Evolutionary conservation across 2,888 invertebrate species (phyloP).

Genomic region (Nephrotoma guestfalica): DNA sequence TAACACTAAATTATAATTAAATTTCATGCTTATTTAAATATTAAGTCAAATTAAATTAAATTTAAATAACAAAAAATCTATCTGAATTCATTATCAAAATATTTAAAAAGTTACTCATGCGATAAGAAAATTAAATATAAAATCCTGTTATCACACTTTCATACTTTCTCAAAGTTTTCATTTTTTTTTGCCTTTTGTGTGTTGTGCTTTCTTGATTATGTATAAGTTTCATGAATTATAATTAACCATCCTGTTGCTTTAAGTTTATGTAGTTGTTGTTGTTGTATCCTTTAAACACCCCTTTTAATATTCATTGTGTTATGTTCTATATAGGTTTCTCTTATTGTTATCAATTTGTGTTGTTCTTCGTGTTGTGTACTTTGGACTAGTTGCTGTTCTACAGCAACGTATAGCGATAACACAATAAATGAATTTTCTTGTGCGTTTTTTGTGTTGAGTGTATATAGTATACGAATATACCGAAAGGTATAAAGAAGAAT

Average conservation of each 20-base stretch:
- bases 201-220: not conserved
- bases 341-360: not conserved
- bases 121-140: not conserved
- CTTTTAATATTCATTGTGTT: not conserved
- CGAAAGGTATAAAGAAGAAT: not conserved
- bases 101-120: not conserved
- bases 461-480: no score
- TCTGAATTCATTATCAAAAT: not conserved
- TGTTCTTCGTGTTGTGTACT: not conserved
- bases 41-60: not conserved
- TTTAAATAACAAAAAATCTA: not conserved
- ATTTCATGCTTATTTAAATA: not conserved
- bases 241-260: not conserved
- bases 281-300: not conserved
- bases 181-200: not conserved
- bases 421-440: not conserved
- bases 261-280: not conserved
- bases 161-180: not conserved
- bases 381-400: not conserved
- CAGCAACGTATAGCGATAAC: not conserved
- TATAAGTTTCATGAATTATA: not conserved
- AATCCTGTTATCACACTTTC: not conserved
- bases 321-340: not conserved
- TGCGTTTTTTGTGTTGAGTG: not conserved
- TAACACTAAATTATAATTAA: not conserved